Conservation (phyloP, 2,888 invertebrate species). For the Neria commutata region DNA sequence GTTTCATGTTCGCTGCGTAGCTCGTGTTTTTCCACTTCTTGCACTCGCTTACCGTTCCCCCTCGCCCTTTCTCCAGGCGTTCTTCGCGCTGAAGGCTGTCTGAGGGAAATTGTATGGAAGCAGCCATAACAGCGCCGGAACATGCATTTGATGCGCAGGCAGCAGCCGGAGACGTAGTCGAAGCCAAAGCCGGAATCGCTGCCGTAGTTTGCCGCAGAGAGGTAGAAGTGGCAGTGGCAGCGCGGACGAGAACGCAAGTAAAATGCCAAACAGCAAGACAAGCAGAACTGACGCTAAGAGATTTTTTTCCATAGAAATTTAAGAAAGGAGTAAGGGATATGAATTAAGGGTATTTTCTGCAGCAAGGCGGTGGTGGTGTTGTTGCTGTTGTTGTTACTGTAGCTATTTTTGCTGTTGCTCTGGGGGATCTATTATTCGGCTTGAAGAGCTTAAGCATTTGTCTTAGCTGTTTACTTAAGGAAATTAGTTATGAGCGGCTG, state of each 20-base stretch:
- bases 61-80: no score
- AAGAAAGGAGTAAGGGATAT: background rate
- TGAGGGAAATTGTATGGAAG: conserved; percentile 44
- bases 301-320: conserved; percentile 32
- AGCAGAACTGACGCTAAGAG: conserved; percentile 52
- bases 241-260: conserved; percentile 50
- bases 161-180: conserved; percentile 5
- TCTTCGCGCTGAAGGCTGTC: conserved; percentile 9
- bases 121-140: conserved; percentile 20
- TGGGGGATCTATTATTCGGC: no score
- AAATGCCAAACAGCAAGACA: conserved; percentile 59
- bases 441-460: no score
- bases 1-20: conserved; percentile 41
- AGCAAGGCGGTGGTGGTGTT: no score
- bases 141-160: conserved; percentile 18
- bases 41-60: conserved; percentile 14
- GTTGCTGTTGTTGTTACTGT: no score
- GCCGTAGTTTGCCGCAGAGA: background rate
- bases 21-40: conserved; percentile 32
- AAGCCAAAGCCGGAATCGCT: background rate
- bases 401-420: no score
- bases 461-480: no score
- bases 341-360: no score
- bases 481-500: background rate
- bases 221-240: background rate